Evolutionary conservation across 2,888 invertebrate species (phyloP).

Genomic region (Caenorhabditis sp.): DNA sequence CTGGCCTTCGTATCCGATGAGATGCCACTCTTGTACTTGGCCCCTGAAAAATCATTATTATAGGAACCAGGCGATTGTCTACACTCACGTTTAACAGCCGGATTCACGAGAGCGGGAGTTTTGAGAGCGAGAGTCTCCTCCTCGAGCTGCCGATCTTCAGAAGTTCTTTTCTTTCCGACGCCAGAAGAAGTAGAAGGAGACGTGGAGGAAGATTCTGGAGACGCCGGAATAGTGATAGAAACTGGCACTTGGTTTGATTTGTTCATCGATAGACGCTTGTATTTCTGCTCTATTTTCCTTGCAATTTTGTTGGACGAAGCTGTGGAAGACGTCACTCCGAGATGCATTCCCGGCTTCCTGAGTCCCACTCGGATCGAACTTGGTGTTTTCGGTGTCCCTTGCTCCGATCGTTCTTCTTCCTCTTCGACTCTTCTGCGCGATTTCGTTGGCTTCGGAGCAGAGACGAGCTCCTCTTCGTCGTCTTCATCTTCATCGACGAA

Average conservation of each 20-base stretch:
- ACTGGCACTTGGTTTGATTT: slow-evolving; percentile 21
- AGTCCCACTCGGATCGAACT: not conserved
- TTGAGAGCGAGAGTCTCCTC: slow-evolving; percentile 18
- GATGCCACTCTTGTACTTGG: slow-evolving; percentile 42
- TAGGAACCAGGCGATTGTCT: no score
- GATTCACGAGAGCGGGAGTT: slow-evolving; percentile 9
- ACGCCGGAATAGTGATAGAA: slow-evolving; percentile 4
- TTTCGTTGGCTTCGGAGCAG: slow-evolving; percentile 6
- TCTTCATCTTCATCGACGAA: not conserved
- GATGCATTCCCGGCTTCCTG: not conserved
- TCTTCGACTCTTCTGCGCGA: not conserved
- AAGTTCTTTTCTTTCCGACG: not conserved
- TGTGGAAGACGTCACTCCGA: slow-evolving; percentile 7
- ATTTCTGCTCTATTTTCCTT: slow-evolving; percentile 28
- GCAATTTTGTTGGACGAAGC: slow-evolving; percentile 3
- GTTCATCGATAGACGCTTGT: slow-evolving; percentile 7
- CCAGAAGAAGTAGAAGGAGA: slow-evolving; percentile 12
- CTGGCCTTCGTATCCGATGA: slow-evolving; percentile 49
- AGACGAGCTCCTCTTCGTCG: slow-evolving; percentile 9
- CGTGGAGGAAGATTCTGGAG: slow-evolving; percentile 8
- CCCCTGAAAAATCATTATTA: slow-evolving; percentile 19
- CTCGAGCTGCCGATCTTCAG: not conserved
- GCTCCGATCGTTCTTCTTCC: slow-evolving; percentile 16
- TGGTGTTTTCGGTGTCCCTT: no score
- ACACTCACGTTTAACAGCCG: slow-evolving; percentile 21